Percentiles rank a stretch among this genome's conserved stretches.
These are phyloP conservation scores for Autographa gamma DNA, from an alignment of 2,888 invertebrate species.

Conservation along the genomic window DNA sequence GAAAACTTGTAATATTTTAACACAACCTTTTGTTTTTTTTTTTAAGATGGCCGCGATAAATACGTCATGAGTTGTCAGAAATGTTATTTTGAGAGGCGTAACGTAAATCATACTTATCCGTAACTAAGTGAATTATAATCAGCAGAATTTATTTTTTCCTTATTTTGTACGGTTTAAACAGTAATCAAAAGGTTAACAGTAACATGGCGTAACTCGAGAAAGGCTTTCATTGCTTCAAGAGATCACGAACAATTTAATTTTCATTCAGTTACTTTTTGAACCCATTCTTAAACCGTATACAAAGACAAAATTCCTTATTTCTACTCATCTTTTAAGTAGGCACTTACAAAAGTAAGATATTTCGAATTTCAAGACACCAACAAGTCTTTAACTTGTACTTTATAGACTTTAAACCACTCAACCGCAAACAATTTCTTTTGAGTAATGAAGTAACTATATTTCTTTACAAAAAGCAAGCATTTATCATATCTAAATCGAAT, in stretches of 20 bases:
- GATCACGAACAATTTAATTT: too few relatives aligned
- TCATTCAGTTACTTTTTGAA: too few relatives aligned
- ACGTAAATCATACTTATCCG: neutral
- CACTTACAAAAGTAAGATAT: too few relatives aligned
- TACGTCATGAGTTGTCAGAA: slow-evolving; percentile 11
- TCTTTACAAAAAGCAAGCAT: neutral
- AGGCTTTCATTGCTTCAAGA: too few relatives aligned
- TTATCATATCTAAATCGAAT: neutral
- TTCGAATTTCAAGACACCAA: too few relatives aligned
- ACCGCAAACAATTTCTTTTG: slow-evolving; percentile 1
- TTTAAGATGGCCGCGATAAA: slow-evolving; percentile 14
- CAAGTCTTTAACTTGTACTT: neutral
- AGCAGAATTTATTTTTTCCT: neutral
- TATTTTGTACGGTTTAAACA: too few relatives aligned
- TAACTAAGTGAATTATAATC: neutral
- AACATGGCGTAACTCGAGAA: too few relatives aligned
- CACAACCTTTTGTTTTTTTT: slow-evolving; percentile 14
- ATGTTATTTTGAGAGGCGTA: slow-evolving; percentile 1
- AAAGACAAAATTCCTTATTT: too few relatives aligned
- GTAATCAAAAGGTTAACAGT: too few relatives aligned
- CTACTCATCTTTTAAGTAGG: too few relatives aligned
- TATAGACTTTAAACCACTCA: neutral
- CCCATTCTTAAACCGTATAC: too few relatives aligned
- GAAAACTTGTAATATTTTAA: slow-evolving; percentile 15
- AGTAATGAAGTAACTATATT: neutral